Evolutionary conservation across 2,113 vertebrate species (phyloP), one percentile per base, ranked within the genome.

Genomic region (Erythrocebus patas): DNA sequence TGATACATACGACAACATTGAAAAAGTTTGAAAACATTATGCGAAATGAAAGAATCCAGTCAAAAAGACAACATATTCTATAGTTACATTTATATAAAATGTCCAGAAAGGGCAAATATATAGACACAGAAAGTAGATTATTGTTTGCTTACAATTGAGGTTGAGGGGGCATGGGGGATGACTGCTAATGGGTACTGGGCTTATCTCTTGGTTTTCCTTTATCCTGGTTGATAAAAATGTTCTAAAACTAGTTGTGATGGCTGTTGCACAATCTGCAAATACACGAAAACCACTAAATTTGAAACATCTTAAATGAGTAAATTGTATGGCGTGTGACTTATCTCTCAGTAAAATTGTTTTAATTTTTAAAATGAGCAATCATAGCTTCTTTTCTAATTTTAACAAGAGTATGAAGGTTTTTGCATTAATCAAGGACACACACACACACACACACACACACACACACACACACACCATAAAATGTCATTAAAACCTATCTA

Each of bases 361-460:
- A 66, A 10, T 75, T 30, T 76, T 30, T 9, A 10, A 55, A 43
- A 30, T 76, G 12, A 6, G 2, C 20, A 89, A 66, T 61, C 27
- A 78, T 2, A 45, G 17, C 61, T 76, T 52, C 20, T n/a, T 61
- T 76, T 76, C 40, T 76, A 8, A 14, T 43, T 76, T 72, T 85
- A 10, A 87, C 6, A 43, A 52, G 70, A 95, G 40, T 88, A 76
- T 83, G 55, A 92, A 1, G 0, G 43, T 1, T 48, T 89, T 79
- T 95, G 55, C 59, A 81, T 48, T 75, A 87, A 50, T 89, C 38
- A 83, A n/a, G 89, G 78, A 79, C 59, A 64, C 59, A 64, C 57
- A 59, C 55, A 57, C 55, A 57, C 55, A 38, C 38, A 79, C 59
- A 64, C 59, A 57, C 55, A 57, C 55, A 38, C 38, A 79, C 59